Evolutionary conservation across 2,113 vertebrate species (phyloP).

Genomic region (Brachyistius frenatus): DNA sequence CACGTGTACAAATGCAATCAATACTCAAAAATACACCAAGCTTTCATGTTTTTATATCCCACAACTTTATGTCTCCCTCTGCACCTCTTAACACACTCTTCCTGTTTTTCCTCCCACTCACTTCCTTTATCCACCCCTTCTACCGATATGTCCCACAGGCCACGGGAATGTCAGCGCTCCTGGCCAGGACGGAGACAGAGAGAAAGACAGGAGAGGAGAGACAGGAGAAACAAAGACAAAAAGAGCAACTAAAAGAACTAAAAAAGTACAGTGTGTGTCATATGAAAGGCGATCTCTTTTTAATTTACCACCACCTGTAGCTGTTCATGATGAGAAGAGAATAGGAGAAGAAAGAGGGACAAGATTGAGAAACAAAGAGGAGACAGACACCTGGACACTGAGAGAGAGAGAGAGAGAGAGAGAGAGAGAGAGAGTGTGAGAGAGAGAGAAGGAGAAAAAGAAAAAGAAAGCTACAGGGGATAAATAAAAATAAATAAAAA

Average conservation of each 20-base stretch:
- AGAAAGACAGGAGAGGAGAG: background rate
- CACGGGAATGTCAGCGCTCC: constrained; percentile 42
- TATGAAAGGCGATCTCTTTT: constrained; percentile 40
- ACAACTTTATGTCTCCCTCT: constrained; percentile 26
- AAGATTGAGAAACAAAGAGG: constrained; percentile 10
- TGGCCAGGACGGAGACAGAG: constrained; percentile 3
- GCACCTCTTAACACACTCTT: constrained; percentile 27
- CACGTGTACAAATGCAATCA: background rate
- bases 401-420: background rate
- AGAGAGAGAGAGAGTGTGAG: background rate
- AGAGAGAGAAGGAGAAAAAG: background rate
- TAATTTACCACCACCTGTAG: constrained; percentile 46
- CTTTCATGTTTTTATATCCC: constrained; percentile 19
- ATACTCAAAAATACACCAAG: background rate
- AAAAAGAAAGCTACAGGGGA: constrained; percentile 45
- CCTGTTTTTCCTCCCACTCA: constrained; percentile 21
- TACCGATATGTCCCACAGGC: constrained; percentile 49
- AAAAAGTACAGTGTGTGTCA: constrained; percentile 34
- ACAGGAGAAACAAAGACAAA: constrained; percentile 21
- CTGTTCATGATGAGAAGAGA: constrained; percentile 39
- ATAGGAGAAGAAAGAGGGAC: background rate
- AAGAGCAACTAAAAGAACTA: constrained; percentile 31
- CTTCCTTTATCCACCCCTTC: constrained; percentile 43
- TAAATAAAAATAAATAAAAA: constrained; percentile 78
- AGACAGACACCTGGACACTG: background rate